These are phyloP conservation scores for Helleia helle DNA, from an alignment of 2,888 invertebrate genomes.

Conservation along the genomic window DNA sequence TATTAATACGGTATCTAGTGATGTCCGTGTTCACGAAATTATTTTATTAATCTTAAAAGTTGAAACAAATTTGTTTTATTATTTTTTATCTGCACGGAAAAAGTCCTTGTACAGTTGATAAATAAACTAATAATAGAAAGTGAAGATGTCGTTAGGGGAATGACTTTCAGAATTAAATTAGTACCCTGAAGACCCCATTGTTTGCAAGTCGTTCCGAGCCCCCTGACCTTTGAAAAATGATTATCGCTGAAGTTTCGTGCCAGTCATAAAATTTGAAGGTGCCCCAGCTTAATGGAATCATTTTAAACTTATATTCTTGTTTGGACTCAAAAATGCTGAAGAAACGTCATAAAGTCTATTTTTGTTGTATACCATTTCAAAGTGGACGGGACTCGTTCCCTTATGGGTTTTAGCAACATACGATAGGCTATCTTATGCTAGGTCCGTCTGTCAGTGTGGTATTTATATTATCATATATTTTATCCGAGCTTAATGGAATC, in stretches of 20 bases:
- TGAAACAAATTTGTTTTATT: too few species aligned
- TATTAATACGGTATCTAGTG: too few species aligned
- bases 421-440: too few species aligned
- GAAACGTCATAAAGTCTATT: too few species aligned
- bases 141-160: slow-evolving; percentile 32
- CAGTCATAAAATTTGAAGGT: slow-evolving; percentile 34
- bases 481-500: slow-evolving; percentile 21
- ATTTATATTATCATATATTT: too few species aligned
- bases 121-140: slow-evolving; percentile 14
- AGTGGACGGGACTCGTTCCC: too few species aligned
- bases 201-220: slow-evolving; percentile 29
- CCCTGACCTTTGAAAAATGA: slow-evolving; percentile 41
- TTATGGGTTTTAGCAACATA: too few species aligned
- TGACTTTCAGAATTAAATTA: slow-evolving; percentile 33
- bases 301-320: slow-evolving; percentile 2
- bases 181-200: slow-evolving; percentile 27
- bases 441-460: too few species aligned
- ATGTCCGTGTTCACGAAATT: too few species aligned
- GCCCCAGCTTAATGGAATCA: slow-evolving; percentile 21
- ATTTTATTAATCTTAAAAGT: too few species aligned
- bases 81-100: too few species aligned
- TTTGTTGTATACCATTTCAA: too few species aligned
- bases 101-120: background rate
- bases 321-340: slow-evolving; percentile 8
- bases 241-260: slow-evolving; percentile 39